These are phyloP conservation scores for Drosophila macrospina DNA, from an alignment of 2,888 invertebrate species.

Conservation along the genomic window DNA sequence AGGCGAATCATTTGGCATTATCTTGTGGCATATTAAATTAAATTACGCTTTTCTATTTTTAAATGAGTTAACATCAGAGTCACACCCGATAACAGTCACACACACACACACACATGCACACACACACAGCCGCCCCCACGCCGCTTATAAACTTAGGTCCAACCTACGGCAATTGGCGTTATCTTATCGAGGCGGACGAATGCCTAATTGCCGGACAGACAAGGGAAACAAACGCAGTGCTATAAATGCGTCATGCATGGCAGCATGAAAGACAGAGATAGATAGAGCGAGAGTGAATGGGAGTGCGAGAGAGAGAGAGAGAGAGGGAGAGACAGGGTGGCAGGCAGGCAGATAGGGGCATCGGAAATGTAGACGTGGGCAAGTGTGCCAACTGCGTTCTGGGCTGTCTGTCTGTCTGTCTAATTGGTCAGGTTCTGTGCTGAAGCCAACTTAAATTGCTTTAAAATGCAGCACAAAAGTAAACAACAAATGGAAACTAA, in stretches of 20 bases:
- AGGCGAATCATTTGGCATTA: slow-evolving; percentile 33
- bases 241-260: slow-evolving; percentile 67
- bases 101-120: neutral
- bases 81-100: slow-evolving; percentile 46
- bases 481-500: slow-evolving; percentile 60
- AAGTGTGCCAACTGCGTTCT: slow-evolving; percentile 28
- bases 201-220: slow-evolving; percentile 58
- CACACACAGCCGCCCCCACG: neutral
- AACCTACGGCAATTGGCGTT: slow-evolving; percentile 21
- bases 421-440: slow-evolving; percentile 54
- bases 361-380: slow-evolving; percentile 23
- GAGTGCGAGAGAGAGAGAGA: neutral
- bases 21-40: slow-evolving; percentile 53
- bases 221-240: slow-evolving; percentile 28
- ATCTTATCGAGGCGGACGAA: slow-evolving; percentile 74
- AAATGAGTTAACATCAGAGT: slow-evolving; percentile 66
- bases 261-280: neutral
- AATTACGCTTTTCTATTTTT: slow-evolving; percentile 73
- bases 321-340: neutral
- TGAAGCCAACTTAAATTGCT: slow-evolving; percentile 53
- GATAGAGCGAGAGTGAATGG: neutral
- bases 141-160: neutral
- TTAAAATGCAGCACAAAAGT: slow-evolving; percentile 56
- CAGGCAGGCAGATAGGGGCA: neutral
- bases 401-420: slow-evolving; percentile 18